Conservation (phyloP, 2,888 invertebrate genomes). For the Tridacna crocea region DNA sequence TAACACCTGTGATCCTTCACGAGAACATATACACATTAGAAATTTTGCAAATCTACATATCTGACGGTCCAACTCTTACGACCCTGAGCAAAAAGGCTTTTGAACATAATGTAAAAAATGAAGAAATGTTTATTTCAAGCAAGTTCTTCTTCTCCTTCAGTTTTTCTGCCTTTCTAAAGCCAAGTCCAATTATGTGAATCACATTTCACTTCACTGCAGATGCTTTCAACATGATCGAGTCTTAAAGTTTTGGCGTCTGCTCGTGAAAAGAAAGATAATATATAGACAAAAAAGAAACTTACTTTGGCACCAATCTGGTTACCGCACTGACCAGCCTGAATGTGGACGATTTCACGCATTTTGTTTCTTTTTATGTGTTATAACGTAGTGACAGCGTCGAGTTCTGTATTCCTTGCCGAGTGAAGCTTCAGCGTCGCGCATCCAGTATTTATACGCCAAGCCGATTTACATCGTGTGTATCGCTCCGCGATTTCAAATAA, state of each 20-base stretch:
- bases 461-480: slow-evolving; percentile 14
- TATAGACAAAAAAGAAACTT: not conserved
- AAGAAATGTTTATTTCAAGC: not conserved
- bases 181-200: too few relatives aligned
- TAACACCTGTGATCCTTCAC: not conserved
- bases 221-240: too few relatives aligned
- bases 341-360: slow-evolving; percentile 22
- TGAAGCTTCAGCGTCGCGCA: not conserved
- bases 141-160: not conserved
- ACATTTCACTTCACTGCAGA: too few relatives aligned
- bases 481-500: slow-evolving; percentile 22
- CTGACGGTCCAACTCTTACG: not conserved
- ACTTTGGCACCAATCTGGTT: slow-evolving; percentile 27
- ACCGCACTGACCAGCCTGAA: slow-evolving; percentile 23
- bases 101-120: not conserved
- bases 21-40: not conserved
- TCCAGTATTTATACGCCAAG: slow-evolving; percentile 10
- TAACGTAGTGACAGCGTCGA: slow-evolving; percentile 9
- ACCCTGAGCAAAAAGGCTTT: not conserved
- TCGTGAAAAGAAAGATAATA: not conserved
- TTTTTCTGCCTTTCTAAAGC: too few relatives aligned
- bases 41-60: not conserved
- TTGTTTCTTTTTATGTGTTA: slow-evolving; percentile 13
- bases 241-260: not conserved
- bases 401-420: slow-evolving; percentile 15